Evolutionary conservation across 1,140 invertebrate species (phyloP), one percentile per base, ranked within the genome.

Genomic region (Drosophila bocki): DNA sequence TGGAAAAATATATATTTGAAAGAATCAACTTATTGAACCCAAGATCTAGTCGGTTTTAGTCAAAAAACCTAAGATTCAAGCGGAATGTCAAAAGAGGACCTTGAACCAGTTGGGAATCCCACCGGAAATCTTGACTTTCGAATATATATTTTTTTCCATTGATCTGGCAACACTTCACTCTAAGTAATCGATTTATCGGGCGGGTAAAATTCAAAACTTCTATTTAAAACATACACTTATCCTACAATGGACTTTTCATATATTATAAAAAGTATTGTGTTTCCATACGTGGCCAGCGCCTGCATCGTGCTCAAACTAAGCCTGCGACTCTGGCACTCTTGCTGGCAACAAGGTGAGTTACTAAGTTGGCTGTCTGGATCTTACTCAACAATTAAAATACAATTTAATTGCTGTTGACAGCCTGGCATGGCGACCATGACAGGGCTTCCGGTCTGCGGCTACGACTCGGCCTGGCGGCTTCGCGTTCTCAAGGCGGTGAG

Each of bases 191-290:
- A 35, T 9, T 8, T 59, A 37, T 45, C 41, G 29, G 53, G 44
- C 13, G 62, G 19, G 29, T n/a, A 72, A 59, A 72, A 32, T 72
- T 72, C 67, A 71, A 72, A 72, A 50, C n/a, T 5, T 22, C 11
- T 8, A 19, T 19, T 13, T 17, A 1, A 8, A 6, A 19, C 13
- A 35, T 11, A 41, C 17, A 29, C 9, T 0, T 12, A 7, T 5
- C 17, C 3, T 33, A 0, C 2, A 11, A 71, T 71, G 50, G n/a
- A 39, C 11, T 17, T 68, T n/a, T 12, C 15, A 19, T 1, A 39
- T 13, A 39, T 32, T 57, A 57, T 69, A 26, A 50, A 70, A 11
- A 4, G 12, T 35, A 37, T 63, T 45, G 8, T 47, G n/a, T 7
- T 67, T 1, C 32, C 12, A 19, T 37, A 22, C 8, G 9, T 12